Conservation (phyloP, 2,888 invertebrate genomes). For the Geophilus truncorum region DNA sequence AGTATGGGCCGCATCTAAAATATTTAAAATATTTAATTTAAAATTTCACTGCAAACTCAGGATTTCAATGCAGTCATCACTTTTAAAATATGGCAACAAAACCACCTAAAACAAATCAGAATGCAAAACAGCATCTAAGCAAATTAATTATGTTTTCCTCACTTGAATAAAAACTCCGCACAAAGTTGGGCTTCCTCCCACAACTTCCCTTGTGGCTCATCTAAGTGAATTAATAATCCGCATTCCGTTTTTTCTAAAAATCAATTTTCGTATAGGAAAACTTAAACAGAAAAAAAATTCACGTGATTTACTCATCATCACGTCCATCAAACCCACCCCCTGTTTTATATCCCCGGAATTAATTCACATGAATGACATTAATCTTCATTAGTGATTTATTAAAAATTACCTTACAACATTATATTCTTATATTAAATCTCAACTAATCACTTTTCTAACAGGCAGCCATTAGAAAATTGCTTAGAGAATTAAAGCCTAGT, state of each 20-base stretch:
- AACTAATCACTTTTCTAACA: background rate
- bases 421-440: background rate
- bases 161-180: background rate
- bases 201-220: background rate
- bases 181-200: background rate
- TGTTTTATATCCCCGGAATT: background rate
- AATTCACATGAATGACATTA: background rate
- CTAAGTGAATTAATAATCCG: background rate
- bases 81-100: no score
- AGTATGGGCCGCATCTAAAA: no score
- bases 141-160: background rate
- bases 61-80: no score
- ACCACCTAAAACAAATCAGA: no score
- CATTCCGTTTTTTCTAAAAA: background rate
- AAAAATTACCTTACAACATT: background rate
- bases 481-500: background rate
- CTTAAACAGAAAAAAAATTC: background rate
- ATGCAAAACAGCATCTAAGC: no score
- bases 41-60: no score
- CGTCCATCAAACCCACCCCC: background rate
- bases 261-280: background rate
- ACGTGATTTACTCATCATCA: background rate
- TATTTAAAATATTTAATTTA: no score
- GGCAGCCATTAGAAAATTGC: background rate
- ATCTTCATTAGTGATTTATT: background rate